phyloP scores from a whole-genome alignment of 2,888 invertebrate genomes.

The Plagodis dolabraria region DNA sequence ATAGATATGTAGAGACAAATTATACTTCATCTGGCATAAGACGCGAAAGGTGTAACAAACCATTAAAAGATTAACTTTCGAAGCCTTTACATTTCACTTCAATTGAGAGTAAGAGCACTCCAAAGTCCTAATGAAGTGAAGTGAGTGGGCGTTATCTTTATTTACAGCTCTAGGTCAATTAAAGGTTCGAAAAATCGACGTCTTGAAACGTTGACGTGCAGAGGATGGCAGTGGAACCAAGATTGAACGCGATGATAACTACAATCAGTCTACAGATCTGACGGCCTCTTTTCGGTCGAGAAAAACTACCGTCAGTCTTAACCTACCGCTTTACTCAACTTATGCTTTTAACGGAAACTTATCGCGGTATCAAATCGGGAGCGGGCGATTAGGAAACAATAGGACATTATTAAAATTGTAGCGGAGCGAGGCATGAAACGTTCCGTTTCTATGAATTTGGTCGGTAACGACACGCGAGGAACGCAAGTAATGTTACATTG shows the following conservation, averaged over 20 bases:
- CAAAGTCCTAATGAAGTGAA: conserved; percentile 56
- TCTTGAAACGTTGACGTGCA: conserved; percentile 55
- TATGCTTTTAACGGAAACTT: conserved; percentile 76
- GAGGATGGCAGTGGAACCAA: conserved; percentile 60
- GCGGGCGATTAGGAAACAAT: conserved; percentile 78
- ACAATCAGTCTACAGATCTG: conserved; percentile 68
- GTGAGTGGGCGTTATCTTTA: conserved; percentile 53
- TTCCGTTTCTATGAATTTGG: conserved; percentile 64
- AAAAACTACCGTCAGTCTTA: conserved; percentile 63
- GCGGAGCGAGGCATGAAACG: conserved; percentile 69
- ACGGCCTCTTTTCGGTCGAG: conserved; percentile 63
- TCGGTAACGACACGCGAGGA: conserved; percentile 38
- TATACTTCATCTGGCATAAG: conserved; percentile 44
- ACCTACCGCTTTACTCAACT: conserved; percentile 67
- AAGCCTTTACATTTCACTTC: conserved; percentile 45
- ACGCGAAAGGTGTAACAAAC: conserved; percentile 43
- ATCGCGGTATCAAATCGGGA: conserved; percentile 74
- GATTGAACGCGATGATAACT: conserved; percentile 70
- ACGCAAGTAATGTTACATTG: conserved; percentile 37
- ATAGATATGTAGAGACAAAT: conserved; percentile 69
- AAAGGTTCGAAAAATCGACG: conserved; percentile 66
- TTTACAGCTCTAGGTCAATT: conserved; percentile 53
- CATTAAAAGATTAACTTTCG: conserved; percentile 58
- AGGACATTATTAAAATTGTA: conserved; percentile 77
- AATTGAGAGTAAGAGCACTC: conserved; percentile 42